Base-by-base conservation (phyloP, 2,797 vertebrate genomes). In the Bryconaethiops microstoma region DNA sequence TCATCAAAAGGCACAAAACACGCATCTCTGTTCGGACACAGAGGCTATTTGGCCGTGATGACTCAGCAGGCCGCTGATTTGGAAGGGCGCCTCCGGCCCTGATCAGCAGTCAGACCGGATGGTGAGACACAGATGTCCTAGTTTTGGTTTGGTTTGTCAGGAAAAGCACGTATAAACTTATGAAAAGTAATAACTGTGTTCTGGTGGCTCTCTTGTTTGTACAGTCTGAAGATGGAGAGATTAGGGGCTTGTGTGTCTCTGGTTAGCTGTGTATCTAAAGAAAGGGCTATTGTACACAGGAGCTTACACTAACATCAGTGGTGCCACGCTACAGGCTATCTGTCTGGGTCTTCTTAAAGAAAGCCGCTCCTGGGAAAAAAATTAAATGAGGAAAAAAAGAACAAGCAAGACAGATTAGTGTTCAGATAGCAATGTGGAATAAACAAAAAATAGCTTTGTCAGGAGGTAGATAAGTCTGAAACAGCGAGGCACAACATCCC, bases 141-240 rank as follows among this genome's bases (percentile, higher is more conserved):
- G 23, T 72, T 76, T 70, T 76, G 57, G 16, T 63, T 64, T 71
- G 52, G 70, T 64, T 80, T 71, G 29, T 72, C 42, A 80, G 29
- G 62, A 19, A 72, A 72, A 42, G 39, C 54, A 70, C 60, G 54
- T 74, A 73, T 74, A 59, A 59, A 48, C n/a, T 70, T 82, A 76
- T 80, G 68, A 82, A 83, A 83, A 76, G 77, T 73, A 78, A 84
- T 79, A 85, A 77, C 57, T 77, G 59, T 65, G 68, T 76, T 81
- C 72, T 84, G 67, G 69, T 80, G 70, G 4, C 70, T 72, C 40
- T 74, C 55, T 74, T 76, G 82, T 86, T 82, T 84, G 63, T 81
- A 69, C 78, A 83, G 85, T 83, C 83, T 84, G 85, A 76, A 79
- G 80, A 83, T 84, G 35, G 74, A 39, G 65, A 81, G 83, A 83